These are phyloP conservation scores for Rhabdomys pumilio DNA, from an alignment of 2,797 vertebrate genomes.

Conservation along the genomic window DNA sequence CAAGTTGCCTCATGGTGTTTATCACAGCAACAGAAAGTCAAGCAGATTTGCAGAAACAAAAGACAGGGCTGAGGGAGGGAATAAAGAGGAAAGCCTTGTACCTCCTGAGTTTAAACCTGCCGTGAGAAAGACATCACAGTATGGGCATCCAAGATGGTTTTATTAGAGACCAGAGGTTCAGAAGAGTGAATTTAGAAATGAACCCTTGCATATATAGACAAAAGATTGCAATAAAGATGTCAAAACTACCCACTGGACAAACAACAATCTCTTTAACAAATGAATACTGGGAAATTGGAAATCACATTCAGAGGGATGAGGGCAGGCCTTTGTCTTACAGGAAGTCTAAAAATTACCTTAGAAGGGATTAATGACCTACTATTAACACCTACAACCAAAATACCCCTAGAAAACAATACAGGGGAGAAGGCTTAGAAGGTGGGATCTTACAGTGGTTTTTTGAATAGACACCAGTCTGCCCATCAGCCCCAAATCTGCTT, in stretches of 20 bases:
- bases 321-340: background rate
- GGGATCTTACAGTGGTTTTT: background rate
- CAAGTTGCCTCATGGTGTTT: background rate
- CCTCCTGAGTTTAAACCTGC: too few relatives aligned
- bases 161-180: background rate
- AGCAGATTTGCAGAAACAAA: background rate
- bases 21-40: background rate
- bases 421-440: background rate
- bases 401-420: background rate
- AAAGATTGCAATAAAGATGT: background rate
- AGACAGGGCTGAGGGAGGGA: background rate
- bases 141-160: background rate
- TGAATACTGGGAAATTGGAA: background rate
- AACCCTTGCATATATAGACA: background rate
- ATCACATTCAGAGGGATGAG: background rate
- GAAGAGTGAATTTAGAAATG: background rate
- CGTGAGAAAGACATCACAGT: background rate
- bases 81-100: too few relatives aligned
- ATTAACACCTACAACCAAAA: background rate
- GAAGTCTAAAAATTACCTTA: background rate
- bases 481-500: too few relatives aligned
- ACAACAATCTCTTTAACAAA: background rate
- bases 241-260: background rate
- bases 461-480: background rate
- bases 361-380: background rate